Evolutionary conservation across 1,140 invertebrate genomes (phyloP), one percentile per base, ranked within the genome.

Genomic region (Stegodyphus dumicola): DNA sequence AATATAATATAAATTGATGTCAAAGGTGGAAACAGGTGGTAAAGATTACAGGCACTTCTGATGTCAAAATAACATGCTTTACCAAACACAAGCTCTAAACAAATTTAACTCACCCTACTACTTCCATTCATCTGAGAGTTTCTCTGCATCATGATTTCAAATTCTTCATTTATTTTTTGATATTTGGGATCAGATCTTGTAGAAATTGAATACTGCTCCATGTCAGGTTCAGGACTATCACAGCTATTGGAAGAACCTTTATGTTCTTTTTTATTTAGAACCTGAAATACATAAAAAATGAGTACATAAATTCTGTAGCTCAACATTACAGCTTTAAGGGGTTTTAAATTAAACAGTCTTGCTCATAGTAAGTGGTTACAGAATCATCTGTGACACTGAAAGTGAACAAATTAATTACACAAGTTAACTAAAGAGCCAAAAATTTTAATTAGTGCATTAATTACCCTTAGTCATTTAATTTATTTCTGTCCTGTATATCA

Each of bases 231-330:
- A 60, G 96, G 96, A 90, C 95, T 96, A 91, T 98, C 97, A 33
- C 97, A 97, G 89, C 96, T 97, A 93, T 97, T 97, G 89, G 96
- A 95, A 90, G 97, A 97, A 92, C 95, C 95, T 93, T 99, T 99
- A 93, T 88, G 87, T 67, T 89, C 88, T 60, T 89, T 89, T 73
- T 89, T 89, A 48, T 87, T 88, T 78, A 89, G 67, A 74, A 86
- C 88, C 87, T 88, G 70, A 60, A 60, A 9, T 60, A 60, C 56
- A 60, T 60, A 10, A 10, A 60, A 9, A 60, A 60, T 60, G 9
- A 60, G 15, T 60, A 60, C 5, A 5, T 60, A 60, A 60, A 60
- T 60, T 10, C 5, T 60, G 56, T 5, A 10, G 9, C 5, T 60
- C 33, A 33, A 33, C 56, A 60, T 60, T 10, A 5, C 9, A 60